phyloP scores from a whole-genome alignment of 2,888 invertebrate species.

The Drosophila picticornis region DNA sequence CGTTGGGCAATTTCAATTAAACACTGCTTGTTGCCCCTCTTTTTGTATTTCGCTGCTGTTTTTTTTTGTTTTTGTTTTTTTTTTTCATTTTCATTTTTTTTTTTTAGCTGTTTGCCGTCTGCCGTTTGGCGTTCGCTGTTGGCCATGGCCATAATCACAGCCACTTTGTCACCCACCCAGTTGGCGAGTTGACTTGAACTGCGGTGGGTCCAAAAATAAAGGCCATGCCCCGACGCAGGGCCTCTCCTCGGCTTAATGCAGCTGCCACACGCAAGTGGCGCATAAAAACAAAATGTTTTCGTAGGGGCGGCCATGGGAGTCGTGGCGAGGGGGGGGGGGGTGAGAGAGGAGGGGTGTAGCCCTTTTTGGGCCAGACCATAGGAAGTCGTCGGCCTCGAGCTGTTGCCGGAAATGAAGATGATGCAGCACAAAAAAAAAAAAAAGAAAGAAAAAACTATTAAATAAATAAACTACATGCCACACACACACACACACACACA shows the following conservation, averaged over 20 bases:
- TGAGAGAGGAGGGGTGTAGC: background rate
- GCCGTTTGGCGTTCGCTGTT: conserved; percentile 15
- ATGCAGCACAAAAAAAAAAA: conserved; percentile 71
- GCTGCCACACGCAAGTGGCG: conserved; percentile 77
- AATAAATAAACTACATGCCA: conserved; percentile 75
- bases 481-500: conserved; percentile 17
- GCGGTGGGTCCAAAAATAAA: conserved; percentile 44
- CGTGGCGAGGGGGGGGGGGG: background rate
- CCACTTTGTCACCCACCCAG: conserved; percentile 79
- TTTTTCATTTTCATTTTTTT: background rate
- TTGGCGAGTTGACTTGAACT: conserved; percentile 43
- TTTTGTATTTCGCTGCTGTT: background rate
- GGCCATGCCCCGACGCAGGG: conserved; percentile 30
- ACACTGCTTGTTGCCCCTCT: conserved; percentile 36
- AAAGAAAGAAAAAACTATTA: conserved; percentile 51
- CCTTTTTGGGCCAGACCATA: conserved; percentile 30
- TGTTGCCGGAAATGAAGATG: conserved; percentile 81
- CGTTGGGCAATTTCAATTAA: conserved; percentile 79
- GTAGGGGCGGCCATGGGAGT: conserved; percentile 6
- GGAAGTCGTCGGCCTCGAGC: conserved; percentile 70
- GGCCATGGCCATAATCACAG: conserved; percentile 72
- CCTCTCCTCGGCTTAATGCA: conserved; percentile 61
- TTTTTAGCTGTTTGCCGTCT: conserved; percentile 4
- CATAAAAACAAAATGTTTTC: conserved; percentile 77
- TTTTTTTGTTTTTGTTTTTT: background rate